A percentile compares a stretch with the other conserved stretches of the same genome.
phyloP scores from a whole-genome alignment of 1,140 invertebrate genomes.

The Cyclina sinensis region DNA sequence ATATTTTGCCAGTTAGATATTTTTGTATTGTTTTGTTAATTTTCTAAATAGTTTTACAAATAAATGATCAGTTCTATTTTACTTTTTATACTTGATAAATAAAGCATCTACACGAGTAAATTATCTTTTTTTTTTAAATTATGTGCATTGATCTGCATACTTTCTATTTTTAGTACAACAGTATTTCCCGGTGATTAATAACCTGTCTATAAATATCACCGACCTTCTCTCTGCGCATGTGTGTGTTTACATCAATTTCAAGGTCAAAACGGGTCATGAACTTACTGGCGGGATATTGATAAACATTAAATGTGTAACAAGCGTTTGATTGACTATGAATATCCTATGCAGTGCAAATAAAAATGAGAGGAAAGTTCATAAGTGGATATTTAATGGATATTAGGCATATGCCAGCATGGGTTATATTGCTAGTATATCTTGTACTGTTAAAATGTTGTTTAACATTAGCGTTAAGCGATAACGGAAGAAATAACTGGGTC shows the following conservation, averaged over 20 bases:
- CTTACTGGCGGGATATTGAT: slow-evolving; percentile 11
- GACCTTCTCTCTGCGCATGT: neutral
- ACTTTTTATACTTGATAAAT: too few relatives aligned
- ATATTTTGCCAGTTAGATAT: too few relatives aligned
- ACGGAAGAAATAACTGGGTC: neutral
- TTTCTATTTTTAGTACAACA: neutral
- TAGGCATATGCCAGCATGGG: neutral
- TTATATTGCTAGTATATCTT: neutral
- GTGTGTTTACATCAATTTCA: slow-evolving; percentile 10
- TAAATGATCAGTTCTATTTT: too few relatives aligned
- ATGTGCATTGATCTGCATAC: too few relatives aligned
- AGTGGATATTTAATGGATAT: slow-evolving; percentile 2
- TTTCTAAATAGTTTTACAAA: too few relatives aligned
- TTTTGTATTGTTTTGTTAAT: too few relatives aligned
- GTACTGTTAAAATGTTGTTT: neutral
- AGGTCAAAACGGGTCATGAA: neutral
- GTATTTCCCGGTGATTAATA: slow-evolving; percentile 3
- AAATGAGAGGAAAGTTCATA: slow-evolving; percentile 13
- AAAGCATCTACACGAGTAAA: too few relatives aligned
- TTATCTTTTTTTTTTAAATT: too few relatives aligned
- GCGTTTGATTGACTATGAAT: neutral
- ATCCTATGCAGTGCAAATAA: neutral
- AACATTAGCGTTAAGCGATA: neutral
- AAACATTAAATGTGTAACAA: neutral
- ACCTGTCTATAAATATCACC: neutral